Conservation (phyloP, 2,888 invertebrate species). For the Dicranocentrus wangi region DNA sequence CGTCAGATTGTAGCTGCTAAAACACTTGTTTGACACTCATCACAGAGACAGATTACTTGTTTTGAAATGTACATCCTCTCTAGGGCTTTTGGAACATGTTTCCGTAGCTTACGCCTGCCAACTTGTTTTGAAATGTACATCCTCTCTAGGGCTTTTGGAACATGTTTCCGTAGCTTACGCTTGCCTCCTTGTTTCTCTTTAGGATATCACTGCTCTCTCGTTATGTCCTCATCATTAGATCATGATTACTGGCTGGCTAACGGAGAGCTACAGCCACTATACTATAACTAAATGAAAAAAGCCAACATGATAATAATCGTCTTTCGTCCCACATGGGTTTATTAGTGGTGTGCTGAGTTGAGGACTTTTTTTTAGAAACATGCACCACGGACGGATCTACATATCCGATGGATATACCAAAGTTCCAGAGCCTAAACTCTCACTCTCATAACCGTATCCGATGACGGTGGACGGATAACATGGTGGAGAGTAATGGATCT, state of each 20-base stretch:
- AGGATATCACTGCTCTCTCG: constrained; percentile 32
- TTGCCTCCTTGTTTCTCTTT: constrained; percentile 32
- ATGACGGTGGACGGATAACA: constrained; percentile 39
- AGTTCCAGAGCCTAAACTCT: background rate
- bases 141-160: constrained; percentile 39
- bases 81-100: constrained; percentile 17
- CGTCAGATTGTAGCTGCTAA: constrained; percentile 50
- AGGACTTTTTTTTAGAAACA: no score
- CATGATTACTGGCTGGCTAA: background rate
- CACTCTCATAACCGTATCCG: constrained; percentile 33
- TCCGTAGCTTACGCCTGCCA: constrained; percentile 19
- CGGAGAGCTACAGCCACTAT: background rate
- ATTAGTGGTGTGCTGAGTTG: no score
- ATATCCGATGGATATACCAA: background rate
- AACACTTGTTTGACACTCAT: constrained; percentile 71
- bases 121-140: constrained; percentile 66
- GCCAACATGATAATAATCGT: constrained; percentile 7
- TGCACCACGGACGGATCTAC: no score
- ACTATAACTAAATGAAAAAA: background rate
- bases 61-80: constrained; percentile 67
- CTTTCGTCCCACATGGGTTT: constrained; percentile 17
- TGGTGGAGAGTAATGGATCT: constrained; percentile 50
- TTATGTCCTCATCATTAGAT: constrained; percentile 34
- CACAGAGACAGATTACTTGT: constrained; percentile 62
- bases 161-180: constrained; percentile 22